A percentile compares a stretch with the other conserved stretches of the same genome.
These are phyloP conservation scores for Sceloporus tristichus DNA, from an alignment of 2,113 vertebrate species.

Conservation along the genomic window DNA sequence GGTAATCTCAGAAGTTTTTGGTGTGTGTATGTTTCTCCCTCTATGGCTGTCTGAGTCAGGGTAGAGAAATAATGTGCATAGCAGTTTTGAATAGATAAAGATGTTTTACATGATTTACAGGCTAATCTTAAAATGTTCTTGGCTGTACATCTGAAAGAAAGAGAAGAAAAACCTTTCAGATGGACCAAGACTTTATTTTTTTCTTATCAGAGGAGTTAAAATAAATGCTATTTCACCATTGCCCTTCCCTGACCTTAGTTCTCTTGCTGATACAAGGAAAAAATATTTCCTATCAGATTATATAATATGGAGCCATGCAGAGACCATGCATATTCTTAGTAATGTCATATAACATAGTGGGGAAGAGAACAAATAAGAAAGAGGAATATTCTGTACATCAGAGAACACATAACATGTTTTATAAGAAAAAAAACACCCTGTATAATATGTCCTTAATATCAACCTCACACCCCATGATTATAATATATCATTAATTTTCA, in stretches of 20 bases:
- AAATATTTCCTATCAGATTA: constrained; percentile 50
- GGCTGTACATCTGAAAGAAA: constrained; percentile 56
- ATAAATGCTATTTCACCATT: constrained; percentile 66
- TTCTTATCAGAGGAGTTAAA: constrained; percentile 75
- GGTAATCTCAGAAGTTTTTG: constrained; percentile 56
- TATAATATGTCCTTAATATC: no score
- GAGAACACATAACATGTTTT: not conserved
- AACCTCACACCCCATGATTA: no score
- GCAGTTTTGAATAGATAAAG: constrained; percentile 67
- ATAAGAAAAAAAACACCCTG: no score
- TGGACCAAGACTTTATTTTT: constrained; percentile 59
- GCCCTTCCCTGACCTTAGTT: constrained; percentile 17
- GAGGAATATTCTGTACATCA: not conserved
- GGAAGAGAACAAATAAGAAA: not conserved
- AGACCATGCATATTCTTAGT: constrained; percentile 36
- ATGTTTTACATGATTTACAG: constrained; percentile 72
- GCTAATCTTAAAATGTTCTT: constrained; percentile 77
- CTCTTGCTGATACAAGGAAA: constrained; percentile 62
- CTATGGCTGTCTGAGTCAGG: not conserved
- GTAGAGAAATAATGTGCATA: constrained; percentile 40
- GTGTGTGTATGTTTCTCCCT: constrained; percentile 42
- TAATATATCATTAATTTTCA: no score
- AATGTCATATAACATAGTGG: not conserved
- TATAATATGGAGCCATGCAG: constrained; percentile 41
- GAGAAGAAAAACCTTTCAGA: constrained; percentile 61